Conservation (phyloP, 2,797 vertebrate species). For the Lagocephalus sceleratus region DNA sequence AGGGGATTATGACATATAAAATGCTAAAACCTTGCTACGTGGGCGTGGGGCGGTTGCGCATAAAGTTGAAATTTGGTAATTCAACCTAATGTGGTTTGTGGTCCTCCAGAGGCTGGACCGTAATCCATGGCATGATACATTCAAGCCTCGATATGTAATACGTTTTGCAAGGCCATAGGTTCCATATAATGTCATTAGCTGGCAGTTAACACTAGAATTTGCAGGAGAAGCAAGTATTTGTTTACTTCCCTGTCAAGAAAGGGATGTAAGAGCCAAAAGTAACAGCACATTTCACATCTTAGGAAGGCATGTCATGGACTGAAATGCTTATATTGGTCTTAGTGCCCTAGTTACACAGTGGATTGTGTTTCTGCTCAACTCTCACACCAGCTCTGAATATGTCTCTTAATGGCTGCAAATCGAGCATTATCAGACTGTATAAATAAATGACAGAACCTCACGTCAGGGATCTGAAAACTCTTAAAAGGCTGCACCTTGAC, state of each 20-base stretch:
- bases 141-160: conserved; percentile 85
- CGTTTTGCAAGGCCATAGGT: conserved; percentile 81
- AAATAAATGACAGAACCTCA: conserved; percentile 54
- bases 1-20: conserved; percentile 85
- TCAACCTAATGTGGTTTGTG: conserved; percentile 84
- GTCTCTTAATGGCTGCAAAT: conserved; percentile 23
- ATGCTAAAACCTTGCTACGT: conserved; percentile 78
- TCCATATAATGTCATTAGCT: conserved; percentile 79
- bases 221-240: conserved; percentile 66
- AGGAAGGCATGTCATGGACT: conserved; percentile 61
- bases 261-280: conserved; percentile 61
- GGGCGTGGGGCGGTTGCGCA: conserved; percentile 71
- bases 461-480: conserved; percentile 28
- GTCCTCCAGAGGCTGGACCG: conserved; percentile 81
- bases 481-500: conserved; percentile 49
- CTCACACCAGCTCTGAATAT: conserved; percentile 33
- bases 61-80: conserved; percentile 85
- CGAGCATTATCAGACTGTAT: conserved; percentile 29
- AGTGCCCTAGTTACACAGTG: conserved; percentile 50
- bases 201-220: conserved; percentile 73
- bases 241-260: conserved; percentile 57
- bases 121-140: conserved; percentile 82
- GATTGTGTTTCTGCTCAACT: conserved; percentile 50
- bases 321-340: conserved; percentile 53
- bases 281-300: conserved; percentile 61